A percentile compares a stretch with the other conserved stretches of the same genome.
Conservation (phyloP, 2,888 invertebrate species). For the Willowsia nigromaculata region DNA sequence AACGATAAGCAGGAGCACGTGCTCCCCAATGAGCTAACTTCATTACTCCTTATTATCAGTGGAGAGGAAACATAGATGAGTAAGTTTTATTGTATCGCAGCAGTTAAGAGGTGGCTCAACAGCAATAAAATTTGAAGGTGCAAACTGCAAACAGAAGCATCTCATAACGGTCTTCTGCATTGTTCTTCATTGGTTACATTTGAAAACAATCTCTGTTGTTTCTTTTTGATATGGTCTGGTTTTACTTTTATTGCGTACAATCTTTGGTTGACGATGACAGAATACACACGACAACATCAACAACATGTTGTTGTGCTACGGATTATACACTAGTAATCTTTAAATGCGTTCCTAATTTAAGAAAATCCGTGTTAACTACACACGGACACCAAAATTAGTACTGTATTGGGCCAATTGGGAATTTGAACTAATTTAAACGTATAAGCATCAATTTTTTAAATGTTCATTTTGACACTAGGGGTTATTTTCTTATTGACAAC, state of each 20-base stretch:
- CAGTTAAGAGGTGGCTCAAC: neutral
- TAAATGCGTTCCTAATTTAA: neutral
- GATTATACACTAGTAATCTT: neutral
- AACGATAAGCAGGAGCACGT: conserved; percentile 30
- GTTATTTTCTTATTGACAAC: no score
- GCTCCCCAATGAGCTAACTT: conserved; percentile 46
- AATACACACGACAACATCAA: conserved; percentile 17
- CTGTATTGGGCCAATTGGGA: neutral
- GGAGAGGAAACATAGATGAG: neutral
- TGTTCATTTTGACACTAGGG: no score
- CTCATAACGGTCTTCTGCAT: conserved; percentile 13
- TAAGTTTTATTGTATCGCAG: neutral
- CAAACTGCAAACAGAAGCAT: neutral
- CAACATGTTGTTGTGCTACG: neutral
- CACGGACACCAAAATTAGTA: neutral
- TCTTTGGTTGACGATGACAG: conserved; percentile 9
- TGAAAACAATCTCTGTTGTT: neutral
- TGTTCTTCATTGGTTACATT: neutral
- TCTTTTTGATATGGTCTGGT: conserved; percentile 28
- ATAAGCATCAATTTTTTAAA: neutral
- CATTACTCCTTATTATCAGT: conserved; percentile 1
- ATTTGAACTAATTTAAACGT: neutral
- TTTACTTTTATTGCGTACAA: neutral
- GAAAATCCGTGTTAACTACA: neutral
- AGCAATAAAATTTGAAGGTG: neutral